These are phyloP conservation scores for Semotilus atromaculatus DNA, from an alignment of 2,797 vertebrate species.

Conservation along the genomic window DNA sequence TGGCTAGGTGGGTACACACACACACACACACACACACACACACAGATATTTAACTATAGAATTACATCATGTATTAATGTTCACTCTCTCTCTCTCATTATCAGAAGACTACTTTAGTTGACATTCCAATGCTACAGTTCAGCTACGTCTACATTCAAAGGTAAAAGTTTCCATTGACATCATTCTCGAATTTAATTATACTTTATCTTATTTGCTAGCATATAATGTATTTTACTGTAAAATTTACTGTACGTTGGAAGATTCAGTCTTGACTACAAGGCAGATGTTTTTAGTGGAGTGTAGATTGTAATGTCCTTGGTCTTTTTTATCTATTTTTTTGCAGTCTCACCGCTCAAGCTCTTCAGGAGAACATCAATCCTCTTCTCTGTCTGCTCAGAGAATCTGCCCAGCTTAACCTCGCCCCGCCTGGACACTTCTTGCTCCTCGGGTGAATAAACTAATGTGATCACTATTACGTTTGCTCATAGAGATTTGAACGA, in stretches of 20 bases:
- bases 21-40: not conserved
- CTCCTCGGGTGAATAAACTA: slow-evolving; percentile 86
- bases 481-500: not conserved
- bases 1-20: not conserved
- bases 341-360: slow-evolving; percentile 83
- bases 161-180: slow-evolving; percentile 69
- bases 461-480: not conserved
- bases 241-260: not conserved
- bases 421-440: slow-evolving; percentile 92
- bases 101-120: slow-evolving; percentile 83
- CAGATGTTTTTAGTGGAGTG: not conserved
- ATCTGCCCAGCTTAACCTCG: slow-evolving; percentile 91
- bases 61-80: not conserved
- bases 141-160: slow-evolving; percentile 89
- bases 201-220: not conserved
- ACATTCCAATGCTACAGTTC: slow-evolving; percentile 94
- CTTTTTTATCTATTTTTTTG: slow-evolving; percentile 26
- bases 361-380: slow-evolving; percentile 89
- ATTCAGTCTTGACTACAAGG: not conserved
- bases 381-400: slow-evolving; percentile 89
- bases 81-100: slow-evolving; percentile 64
- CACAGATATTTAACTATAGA: not conserved
- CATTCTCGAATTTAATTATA: not conserved
- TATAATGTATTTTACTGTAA: not conserved
- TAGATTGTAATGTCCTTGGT: not conserved